A percentile compares a stretch with the other conserved stretches of the same genome.
Evolutionary conservation across 2,888 invertebrate species (phyloP).

Genomic region (Trissonchulus latispiculum): DNA sequence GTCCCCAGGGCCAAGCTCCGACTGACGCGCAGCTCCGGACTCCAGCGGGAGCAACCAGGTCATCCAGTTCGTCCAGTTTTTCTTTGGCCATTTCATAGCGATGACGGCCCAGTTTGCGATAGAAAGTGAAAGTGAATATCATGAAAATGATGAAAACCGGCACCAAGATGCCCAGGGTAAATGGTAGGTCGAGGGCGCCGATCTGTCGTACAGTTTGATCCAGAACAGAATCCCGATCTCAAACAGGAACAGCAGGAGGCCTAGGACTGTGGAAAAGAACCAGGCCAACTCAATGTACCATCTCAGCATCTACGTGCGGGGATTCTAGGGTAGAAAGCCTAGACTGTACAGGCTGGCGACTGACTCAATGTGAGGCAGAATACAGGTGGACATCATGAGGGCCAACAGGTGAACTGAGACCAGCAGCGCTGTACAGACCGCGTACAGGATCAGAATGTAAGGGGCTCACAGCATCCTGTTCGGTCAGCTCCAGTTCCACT

Average conservation of each 20-base stretch:
- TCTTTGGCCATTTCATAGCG: too few species aligned
- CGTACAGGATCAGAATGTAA: slow-evolving; percentile 67
- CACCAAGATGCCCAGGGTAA: slow-evolving; percentile 71
- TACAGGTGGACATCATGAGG: slow-evolving; percentile 88
- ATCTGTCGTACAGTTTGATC: slow-evolving; percentile 69
- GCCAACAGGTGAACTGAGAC: slow-evolving; percentile 89
- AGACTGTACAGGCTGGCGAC: slow-evolving; percentile 67
- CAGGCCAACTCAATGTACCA: slow-evolving; percentile 75
- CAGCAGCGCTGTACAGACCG: slow-evolving; percentile 76
- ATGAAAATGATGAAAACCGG: slow-evolving; percentile 76
- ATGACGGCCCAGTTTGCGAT: slow-evolving; percentile 76
- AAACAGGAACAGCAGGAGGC: slow-evolving; percentile 69
- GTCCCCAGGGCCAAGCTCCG: too few species aligned
- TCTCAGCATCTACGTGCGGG: slow-evolving; percentile 45
- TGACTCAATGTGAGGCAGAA: slow-evolving; percentile 84
- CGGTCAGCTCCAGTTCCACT: slow-evolving; percentile 83
- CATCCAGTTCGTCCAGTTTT: too few species aligned
- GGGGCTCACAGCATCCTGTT: slow-evolving; percentile 56
- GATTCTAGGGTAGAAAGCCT: slow-evolving; percentile 42
- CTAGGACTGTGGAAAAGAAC: slow-evolving; percentile 84
- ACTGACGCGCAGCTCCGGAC: too few species aligned
- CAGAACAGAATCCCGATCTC: slow-evolving; percentile 85
- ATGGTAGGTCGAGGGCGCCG: slow-evolving; percentile 56
- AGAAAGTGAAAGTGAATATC: slow-evolving; percentile 79
- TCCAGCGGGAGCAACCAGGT: too few species aligned